Evolutionary conservation across 2,888 invertebrate genomes (phyloP).

Genomic region (Noctua janthe): DNA sequence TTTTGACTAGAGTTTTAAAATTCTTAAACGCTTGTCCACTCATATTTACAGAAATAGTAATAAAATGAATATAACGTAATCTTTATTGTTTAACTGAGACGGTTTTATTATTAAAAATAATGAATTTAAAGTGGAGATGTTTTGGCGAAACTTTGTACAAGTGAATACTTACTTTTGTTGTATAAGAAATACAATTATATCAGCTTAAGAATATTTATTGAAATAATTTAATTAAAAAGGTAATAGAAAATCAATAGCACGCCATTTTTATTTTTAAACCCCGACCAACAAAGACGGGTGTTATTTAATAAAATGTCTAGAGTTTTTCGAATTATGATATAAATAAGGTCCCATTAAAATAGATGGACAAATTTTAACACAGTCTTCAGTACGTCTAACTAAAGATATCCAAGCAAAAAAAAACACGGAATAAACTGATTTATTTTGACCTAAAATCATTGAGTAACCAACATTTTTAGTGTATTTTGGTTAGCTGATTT

Average conservation of each 20-base stretch:
- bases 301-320: neutral
- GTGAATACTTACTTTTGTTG: neutral
- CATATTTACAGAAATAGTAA: constrained; percentile 11
- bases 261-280: neutral
- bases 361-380: too few species aligned
- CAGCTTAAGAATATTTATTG: neutral
- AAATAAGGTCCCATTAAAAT: too few species aligned
- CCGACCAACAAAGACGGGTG: too few species aligned
- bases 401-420: too few species aligned
- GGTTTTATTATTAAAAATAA: constrained; percentile 21
- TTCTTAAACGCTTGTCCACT: constrained; percentile 9
- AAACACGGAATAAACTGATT: too few species aligned
- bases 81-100: constrained; percentile 33
- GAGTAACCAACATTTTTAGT: too few species aligned
- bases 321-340: neutral
- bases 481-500: too few species aligned
- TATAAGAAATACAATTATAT: neutral
- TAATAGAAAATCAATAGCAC: neutral
- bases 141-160: neutral
- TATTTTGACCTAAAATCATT: too few species aligned
- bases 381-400: too few species aligned
- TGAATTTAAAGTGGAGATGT: constrained; percentile 12
- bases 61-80: constrained; percentile 15
- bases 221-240: neutral
- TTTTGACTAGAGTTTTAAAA: constrained; percentile 5